phyloP scores from a whole-genome alignment of 92 coral and sea anemone species.

The Heliopora coerulea region DNA sequence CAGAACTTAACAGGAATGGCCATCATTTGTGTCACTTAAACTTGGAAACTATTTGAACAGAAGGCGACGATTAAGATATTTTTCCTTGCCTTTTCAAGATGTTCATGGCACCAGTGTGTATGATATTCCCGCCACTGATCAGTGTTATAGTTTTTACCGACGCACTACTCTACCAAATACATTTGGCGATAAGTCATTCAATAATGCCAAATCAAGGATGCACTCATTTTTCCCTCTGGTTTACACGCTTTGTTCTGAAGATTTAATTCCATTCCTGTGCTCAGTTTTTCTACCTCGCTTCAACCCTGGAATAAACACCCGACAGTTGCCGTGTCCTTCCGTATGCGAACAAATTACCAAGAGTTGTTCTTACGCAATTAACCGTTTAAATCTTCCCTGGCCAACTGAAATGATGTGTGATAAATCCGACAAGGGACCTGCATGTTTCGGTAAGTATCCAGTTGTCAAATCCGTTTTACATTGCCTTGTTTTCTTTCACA shows the following conservation, averaged over 20 bases:
- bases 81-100: too few species aligned
- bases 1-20: too few species aligned
- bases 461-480: too few species aligned
- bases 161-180: conserved; percentile 5
- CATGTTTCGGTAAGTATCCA: conserved; percentile 9
- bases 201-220: not conserved
- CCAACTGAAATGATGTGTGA: conserved; percentile 13
- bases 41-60: too few species aligned
- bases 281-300: conserved; percentile 29
- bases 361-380: conserved; percentile 28
- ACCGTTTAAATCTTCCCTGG: conserved; percentile 28
- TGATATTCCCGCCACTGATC: conserved; percentile 16
- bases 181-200: conserved; percentile 14
- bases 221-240: conserved; percentile 17
- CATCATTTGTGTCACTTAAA: too few species aligned
- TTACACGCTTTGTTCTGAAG: conserved; percentile 21
- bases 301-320: not conserved
- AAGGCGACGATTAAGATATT: too few species aligned
- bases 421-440: not conserved
- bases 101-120: not conserved
- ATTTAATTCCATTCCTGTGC: conserved; percentile 19
- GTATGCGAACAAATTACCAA: not conserved
- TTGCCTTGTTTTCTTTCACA: too few species aligned
- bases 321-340: not conserved
- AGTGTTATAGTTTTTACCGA: conserved; percentile 3